Conservation (phyloP, 1,140 invertebrate species). For the Schlechtendalia chinensis region DNA sequence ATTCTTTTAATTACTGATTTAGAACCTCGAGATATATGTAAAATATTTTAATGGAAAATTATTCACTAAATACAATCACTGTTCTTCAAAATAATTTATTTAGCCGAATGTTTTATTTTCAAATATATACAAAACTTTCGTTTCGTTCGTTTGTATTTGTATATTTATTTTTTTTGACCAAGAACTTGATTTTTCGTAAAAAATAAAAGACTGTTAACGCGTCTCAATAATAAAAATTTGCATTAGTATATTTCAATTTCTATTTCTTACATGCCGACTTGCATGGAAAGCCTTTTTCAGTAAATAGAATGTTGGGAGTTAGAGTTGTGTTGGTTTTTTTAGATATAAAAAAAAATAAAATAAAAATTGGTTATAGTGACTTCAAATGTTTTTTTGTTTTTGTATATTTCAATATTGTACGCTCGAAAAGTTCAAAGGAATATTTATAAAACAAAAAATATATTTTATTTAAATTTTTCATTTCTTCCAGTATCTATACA, state of each 20-base stretch:
- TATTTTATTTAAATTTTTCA: neutral
- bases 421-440: neutral
- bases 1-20: no score
- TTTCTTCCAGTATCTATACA: neutral
- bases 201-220: no score
- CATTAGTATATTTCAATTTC: neutral
- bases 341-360: neutral
- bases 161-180: no score
- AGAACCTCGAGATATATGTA: no score
- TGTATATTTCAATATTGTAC: neutral
- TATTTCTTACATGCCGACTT: neutral
- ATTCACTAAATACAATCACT: no score
- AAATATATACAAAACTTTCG: no score
- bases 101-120: no score
- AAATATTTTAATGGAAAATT: no score
- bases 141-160: no score
- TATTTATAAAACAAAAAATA: neutral
- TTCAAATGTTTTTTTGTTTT: conserved; percentile 2
- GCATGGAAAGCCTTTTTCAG: neutral
- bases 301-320: neutral
- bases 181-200: no score
- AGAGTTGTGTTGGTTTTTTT: neutral
- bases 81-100: no score
- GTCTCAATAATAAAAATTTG: neutral
- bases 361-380: neutral